phyloP scores from a whole-genome alignment of 2,113 vertebrate species.

The Struthidea cinerea region DNA sequence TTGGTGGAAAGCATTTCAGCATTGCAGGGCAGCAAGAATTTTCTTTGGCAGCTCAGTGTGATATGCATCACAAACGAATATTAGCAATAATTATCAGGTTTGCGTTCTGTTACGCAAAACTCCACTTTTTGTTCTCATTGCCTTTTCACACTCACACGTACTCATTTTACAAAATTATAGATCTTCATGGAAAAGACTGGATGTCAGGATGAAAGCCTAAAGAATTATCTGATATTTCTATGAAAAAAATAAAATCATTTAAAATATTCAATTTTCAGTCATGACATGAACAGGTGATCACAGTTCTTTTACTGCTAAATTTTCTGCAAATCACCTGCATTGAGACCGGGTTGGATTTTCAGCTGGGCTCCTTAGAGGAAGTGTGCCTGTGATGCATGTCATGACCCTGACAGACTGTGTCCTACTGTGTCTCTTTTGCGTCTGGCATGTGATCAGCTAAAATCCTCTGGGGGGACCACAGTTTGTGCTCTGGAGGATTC shows the following conservation, averaged over 20 bases:
- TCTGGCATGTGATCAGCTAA: not conserved
- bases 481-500: not conserved
- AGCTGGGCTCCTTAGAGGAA: not conserved
- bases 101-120: not conserved
- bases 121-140: slow-evolving; percentile 8
- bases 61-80: not conserved
- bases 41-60: slow-evolving; percentile 43
- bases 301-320: not conserved
- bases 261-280: not conserved
- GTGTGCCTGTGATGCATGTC: not conserved
- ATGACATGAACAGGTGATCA: not conserved
- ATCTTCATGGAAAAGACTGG: not conserved
- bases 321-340: not conserved
- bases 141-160: not conserved
- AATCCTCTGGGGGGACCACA: not conserved
- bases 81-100: slow-evolving; percentile 37
- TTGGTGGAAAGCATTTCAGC: not conserved
- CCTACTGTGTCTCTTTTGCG: not conserved
- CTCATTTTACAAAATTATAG: not conserved
- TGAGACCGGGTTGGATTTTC: not conserved
- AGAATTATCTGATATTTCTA: not conserved
- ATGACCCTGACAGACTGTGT: not conserved
- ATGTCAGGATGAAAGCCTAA: not conserved
- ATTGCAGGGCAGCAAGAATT: slow-evolving; percentile 17
- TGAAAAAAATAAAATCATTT: not conserved